Evolutionary conservation across 1,140 invertebrate genomes (phyloP), one percentile per base, ranked within the genome.

Genomic region (Oscheius sp.): DNA sequence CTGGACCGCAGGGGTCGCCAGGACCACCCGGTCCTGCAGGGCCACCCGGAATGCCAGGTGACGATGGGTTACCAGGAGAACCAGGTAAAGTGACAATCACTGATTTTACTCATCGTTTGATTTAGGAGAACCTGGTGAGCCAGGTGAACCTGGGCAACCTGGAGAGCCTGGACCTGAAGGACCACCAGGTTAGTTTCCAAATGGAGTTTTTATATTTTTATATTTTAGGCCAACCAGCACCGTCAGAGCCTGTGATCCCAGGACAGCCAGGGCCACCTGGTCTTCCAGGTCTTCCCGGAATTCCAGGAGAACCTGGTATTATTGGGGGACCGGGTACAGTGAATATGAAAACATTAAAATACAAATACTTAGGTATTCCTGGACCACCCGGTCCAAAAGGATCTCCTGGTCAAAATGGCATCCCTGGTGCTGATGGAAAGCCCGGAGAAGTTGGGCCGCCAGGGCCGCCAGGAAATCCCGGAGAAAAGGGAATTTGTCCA

Each of bases 401-500:
- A 45, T 18, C 18, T 45, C 0, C 42, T 45, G 42, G 23, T 45
- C 15, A 15, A 45, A 45, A 18, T 45, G 18, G 18, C 23, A 23
- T 45, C 23, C 15, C 42, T 45, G 23, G 15, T 45, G 18, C 42
- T 18, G 23, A 45, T 0, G 18, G 15, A 45, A 45, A 45, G 23
- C 42, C 23, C 18, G 23, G 15, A 15, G 42, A 45, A 18, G 42
- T 15, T 45, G 18, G 15, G 15, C 23, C 42, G 0, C n/a, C n/a
- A n/a, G n/a, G n/a, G n/a, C n/a, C n/a, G n/a, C n/a, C n/a, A n/a
- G n/a, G n/a, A n/a, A n/a, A n/a, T n/a, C n/a, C n/a, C 36, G 78
- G 76, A 75, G 79, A 82, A 62, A 81, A 82, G 68, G 79, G 79
- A 58, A 82, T 81, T 65, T 81, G 79, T 68, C 80, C 80, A 29